phyloP scores from a whole-genome alignment of 2,888 invertebrate genomes.

The Sphaeridia pumilis region DNA sequence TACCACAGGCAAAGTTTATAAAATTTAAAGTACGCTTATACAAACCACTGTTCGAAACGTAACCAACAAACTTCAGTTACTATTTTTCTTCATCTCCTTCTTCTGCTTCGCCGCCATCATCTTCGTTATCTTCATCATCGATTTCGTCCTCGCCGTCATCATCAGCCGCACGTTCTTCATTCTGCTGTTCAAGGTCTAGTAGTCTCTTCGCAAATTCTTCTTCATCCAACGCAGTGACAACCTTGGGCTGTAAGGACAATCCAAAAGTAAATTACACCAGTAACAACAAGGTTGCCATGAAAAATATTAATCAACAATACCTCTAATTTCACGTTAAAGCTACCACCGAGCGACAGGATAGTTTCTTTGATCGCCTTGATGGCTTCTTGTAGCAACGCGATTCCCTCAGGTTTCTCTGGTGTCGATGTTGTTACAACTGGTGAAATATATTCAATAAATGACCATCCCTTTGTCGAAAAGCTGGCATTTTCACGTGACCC shows the following conservation, averaged over 20 bases:
- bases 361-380: slow-evolving; percentile 74
- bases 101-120: slow-evolving; percentile 45
- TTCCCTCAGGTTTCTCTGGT: slow-evolving; percentile 85
- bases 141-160: slow-evolving; percentile 62
- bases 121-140: slow-evolving; percentile 37
- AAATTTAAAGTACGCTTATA: too few relatives aligned
- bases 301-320: too few relatives aligned
- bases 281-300: too few relatives aligned
- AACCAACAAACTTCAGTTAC: too few relatives aligned
- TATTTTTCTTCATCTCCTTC: slow-evolving; percentile 18
- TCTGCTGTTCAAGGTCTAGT: slow-evolving; percentile 86
- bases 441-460: too few relatives aligned
- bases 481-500: too few relatives aligned
- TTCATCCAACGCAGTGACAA: slow-evolving; percentile 96
- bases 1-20: too few relatives aligned
- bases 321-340: slow-evolving; percentile 88
- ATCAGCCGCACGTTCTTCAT: slow-evolving; percentile 85
- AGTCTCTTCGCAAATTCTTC: slow-evolving; percentile 86
- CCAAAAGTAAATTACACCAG: too few relatives aligned
- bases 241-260: slow-evolving; percentile 84
- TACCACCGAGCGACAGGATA: slow-evolving; percentile 74
- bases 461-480: too few relatives aligned
- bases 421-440: slow-evolving; percentile 96
- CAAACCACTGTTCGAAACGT: too few relatives aligned
- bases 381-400: slow-evolving; percentile 77